Base-by-base conservation (phyloP, 1,140 invertebrate species). In the Drosophila equinoxialis region DNA sequence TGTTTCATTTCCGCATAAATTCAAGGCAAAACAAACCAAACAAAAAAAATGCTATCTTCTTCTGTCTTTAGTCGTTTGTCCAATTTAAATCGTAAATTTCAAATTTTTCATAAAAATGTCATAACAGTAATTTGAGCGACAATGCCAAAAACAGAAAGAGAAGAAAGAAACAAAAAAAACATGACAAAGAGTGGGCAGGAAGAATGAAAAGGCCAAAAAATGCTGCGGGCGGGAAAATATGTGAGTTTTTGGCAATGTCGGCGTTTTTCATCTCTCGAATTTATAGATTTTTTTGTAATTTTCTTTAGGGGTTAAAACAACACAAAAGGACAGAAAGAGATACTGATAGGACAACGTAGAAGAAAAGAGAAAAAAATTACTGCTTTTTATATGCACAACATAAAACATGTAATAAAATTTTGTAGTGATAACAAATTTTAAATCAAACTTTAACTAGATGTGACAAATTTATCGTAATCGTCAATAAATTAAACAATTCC, bases 81-180 rank as follows among this genome's bases (percentile, higher is more conserved):
- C 73, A 76, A 76, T 76, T 76, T 64, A 70, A 79, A 77, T 82
- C 87, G 73, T 90, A 90, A 90, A 90, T 90, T 90, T 86, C 5
- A 89, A 91, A 89, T 82, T 74, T 85, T 90, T 90, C 89, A 90
- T 90, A 90, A 90, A 90, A 90, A 84, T 90, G 89, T 90, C 87
- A 90, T 85, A 90, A 90, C 89, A 90, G 77, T 79, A 85, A 82
- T 90, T 90, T 61, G 73, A 85, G 68, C 62, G 77, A 74, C 80
- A 86, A 74, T 68, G 68, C 48, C 64, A 45, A 48, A 70, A 63
- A 51, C 61, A 60, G 48, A 77, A 54, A 42, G 30, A 72, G 39
- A 33, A 51, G 60, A 45, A 65, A 74, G n/a, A 55, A 54, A 30
- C 26, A 35, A 65, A 66, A 45, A 66, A 33, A 64, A 59, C 17